Base-by-base conservation (phyloP, 2,113 vertebrate species). In the Cynopterus brachyotis region DNA sequence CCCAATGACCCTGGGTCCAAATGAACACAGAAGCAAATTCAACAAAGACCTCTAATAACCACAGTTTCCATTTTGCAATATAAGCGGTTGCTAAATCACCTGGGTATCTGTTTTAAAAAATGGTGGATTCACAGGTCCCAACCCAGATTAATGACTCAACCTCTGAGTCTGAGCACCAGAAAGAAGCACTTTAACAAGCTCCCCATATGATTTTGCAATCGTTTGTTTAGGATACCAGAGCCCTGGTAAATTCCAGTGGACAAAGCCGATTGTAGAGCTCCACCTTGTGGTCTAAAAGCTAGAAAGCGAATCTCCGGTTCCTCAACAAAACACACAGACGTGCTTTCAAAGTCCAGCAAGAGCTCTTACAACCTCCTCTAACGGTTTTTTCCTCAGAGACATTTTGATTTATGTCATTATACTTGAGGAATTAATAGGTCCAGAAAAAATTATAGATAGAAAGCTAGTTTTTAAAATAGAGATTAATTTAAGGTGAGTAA, bases 271-370 rank as follows among this genome's bases (percentile, higher is more conserved):
- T 93, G 64, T 87, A 91, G 20, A 94, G 84, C 95, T 91, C 97
- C 97, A 93, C 67, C 97, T 91, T 78, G 97, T 97, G 97, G 95
- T 69, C 50, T 37, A 57, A 75, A 96, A 66, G 53, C 45, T 53
- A 96, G 50, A 96, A 76, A 94, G 35, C 72, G 28, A 72, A 73
- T 12, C 60, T 40, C 26, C 19, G 42, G 37, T 40, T 84, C 37
- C 57, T 28, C 3, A 15, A 30, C 4, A 42, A 22, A 42, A 30
- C 17, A 73, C 0, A 72, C 15, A 70, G 11, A n/a, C n/a, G n/a
- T n/a, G 60, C 3, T 13, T 62, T 78, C 62, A 89, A 95, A 96
- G 45, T 2, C 32, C 76, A 81, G 26, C 16, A 83, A 69, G n/a
- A 92, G 86, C 3, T 0, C 12, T 90, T 64, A n/a, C 0, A 67